Evolutionary conservation across 1,140 invertebrate species (phyloP).

Genomic region (Onthophagus taurus): DNA sequence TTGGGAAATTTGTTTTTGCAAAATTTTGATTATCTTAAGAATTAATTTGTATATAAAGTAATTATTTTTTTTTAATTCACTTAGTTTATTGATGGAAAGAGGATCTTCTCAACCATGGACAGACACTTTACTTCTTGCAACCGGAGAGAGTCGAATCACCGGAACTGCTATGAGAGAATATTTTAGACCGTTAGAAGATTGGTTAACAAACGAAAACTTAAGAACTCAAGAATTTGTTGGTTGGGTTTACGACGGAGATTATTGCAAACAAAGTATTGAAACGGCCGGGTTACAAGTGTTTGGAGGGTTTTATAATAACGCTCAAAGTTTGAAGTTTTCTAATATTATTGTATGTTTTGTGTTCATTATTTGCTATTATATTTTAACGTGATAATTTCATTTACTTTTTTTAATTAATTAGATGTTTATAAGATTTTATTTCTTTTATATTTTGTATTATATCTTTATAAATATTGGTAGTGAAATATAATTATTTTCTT

Average conservation of each 20-base stretch:
- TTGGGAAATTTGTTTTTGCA: no score
- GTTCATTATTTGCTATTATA: not conserved
- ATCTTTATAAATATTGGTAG: no score
- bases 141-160: constrained; percentile 67
- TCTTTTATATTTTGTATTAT: no score
- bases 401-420: no score
- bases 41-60: no score
- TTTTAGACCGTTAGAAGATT: constrained; percentile 83
- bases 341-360: not conserved
- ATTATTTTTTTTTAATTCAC: constrained; percentile 11
- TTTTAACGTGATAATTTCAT: not conserved
- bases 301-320: constrained; percentile 64
- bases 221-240: constrained; percentile 68
- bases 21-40: no score
- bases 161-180: constrained; percentile 83
- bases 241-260: constrained; percentile 79
- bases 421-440: no score
- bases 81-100: constrained; percentile 70
- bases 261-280: constrained; percentile 76
- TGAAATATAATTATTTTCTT: no score
- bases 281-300: constrained; percentile 73
- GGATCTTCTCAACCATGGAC: constrained; percentile 82
- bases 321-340: constrained; percentile 9
- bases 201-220: constrained; percentile 74
- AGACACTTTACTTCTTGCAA: constrained; percentile 67